phyloP scores from a whole-genome alignment of 2,113 vertebrate species.

The Engystomops pustulosus region DNA sequence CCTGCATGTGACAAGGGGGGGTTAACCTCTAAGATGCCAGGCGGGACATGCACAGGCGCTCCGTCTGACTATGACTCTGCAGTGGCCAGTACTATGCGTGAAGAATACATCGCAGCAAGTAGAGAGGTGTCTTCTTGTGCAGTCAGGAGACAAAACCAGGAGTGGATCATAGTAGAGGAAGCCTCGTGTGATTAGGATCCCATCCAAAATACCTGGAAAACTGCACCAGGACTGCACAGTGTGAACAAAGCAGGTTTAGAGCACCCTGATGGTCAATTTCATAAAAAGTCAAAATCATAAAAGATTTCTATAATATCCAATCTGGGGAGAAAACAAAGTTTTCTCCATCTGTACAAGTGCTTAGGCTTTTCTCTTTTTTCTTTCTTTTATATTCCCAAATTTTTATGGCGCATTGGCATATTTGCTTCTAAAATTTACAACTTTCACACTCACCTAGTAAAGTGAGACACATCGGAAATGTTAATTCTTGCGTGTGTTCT shows the following conservation, averaged over 20 bases:
- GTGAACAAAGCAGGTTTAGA: not conserved
- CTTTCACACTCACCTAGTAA: no score
- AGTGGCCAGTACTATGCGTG: not conserved
- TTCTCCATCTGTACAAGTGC: no score
- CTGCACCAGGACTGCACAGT: not conserved
- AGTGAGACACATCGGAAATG: no score
- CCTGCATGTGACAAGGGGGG: not conserved
- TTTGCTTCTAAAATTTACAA: no score
- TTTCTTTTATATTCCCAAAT: no score
- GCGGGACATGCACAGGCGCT: not conserved
- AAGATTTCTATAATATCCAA: no score
- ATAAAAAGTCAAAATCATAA: no score
- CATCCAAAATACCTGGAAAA: not conserved
- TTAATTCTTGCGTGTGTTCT: no score
- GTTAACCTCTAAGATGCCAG: constrained; percentile 36
- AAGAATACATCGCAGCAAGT: not conserved
- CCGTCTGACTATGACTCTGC: not conserved
- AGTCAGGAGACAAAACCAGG: not conserved
- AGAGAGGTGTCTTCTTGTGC: not conserved
- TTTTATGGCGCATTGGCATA: no score
- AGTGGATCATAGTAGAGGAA: not conserved
- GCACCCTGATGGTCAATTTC: no score
- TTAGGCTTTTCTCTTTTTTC: no score
- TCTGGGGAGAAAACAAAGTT: no score
- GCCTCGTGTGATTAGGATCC: not conserved